Evolutionary conservation across 2,113 vertebrate genomes (phyloP).

Genomic region (Noctilio leporinus): DNA sequence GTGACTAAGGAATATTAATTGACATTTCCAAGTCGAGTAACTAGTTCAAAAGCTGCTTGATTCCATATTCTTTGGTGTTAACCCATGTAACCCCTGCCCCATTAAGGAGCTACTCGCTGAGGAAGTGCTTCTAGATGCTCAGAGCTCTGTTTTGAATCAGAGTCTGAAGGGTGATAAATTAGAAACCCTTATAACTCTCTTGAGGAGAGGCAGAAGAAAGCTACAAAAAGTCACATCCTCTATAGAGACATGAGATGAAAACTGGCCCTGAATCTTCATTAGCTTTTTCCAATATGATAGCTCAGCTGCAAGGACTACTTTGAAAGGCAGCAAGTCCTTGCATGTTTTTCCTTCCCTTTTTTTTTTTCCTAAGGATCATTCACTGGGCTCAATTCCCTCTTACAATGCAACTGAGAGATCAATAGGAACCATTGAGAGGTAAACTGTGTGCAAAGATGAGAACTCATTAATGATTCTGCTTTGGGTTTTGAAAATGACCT

Average conservation of each 20-base stretch:
- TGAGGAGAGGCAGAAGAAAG: not conserved
- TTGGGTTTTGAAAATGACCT: not conserved
- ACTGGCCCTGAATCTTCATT: not conserved
- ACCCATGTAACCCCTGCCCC: not conserved
- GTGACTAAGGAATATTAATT: not conserved
- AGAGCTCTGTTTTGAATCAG: not conserved
- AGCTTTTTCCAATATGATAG: not conserved
- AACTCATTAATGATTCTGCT: not conserved
- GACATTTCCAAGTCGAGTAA: not conserved
- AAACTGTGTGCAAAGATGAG: not conserved
- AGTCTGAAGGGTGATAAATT: not conserved
- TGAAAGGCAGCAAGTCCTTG: not conserved
- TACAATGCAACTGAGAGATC: not conserved
- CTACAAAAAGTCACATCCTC: not conserved
- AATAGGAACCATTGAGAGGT: not conserved
- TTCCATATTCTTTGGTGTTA: not conserved
- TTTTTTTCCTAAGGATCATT: not conserved
- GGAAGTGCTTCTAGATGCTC: not conserved
- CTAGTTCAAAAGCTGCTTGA: not conserved
- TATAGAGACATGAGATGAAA: not conserved
- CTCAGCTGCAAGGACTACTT: not conserved
- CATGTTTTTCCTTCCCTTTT: not conserved
- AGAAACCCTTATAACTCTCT: not conserved
- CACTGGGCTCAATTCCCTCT: not conserved
- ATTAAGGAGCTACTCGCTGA: not conserved